Evolutionary conservation across 2,113 vertebrate species (phyloP).

Genomic region (Planiliza haematocheilus): DNA sequence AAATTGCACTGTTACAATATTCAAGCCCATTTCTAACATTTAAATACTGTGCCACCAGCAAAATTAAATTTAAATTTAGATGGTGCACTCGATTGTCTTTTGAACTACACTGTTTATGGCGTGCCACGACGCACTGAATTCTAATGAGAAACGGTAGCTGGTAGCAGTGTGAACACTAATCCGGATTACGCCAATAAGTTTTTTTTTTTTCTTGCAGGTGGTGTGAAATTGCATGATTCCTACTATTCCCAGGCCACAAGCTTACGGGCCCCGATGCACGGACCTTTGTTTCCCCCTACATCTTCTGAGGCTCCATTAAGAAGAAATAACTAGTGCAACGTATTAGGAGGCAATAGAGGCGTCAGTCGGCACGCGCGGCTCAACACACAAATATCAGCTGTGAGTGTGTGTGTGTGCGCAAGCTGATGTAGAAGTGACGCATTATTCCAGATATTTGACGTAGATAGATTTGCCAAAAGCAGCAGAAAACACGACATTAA

Average conservation of each 20-base stretch:
- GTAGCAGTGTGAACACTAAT: constrained; percentile 53
- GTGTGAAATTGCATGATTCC: constrained; percentile 66
- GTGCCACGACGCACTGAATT: constrained; percentile 28
- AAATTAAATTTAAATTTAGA: not conserved
- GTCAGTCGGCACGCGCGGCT: too few species aligned
- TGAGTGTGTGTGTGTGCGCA: too few species aligned
- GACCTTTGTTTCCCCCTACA: not conserved
- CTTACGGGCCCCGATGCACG: constrained; percentile 40
- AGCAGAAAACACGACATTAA: too few species aligned
- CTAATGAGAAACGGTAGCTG: constrained; percentile 44
- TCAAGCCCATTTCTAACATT: constrained; percentile 7
- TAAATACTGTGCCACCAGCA: not conserved
- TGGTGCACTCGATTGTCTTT: constrained; percentile 12
- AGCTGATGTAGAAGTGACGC: too few species aligned
- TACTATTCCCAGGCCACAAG: constrained; percentile 51
- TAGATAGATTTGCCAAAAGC: too few species aligned
- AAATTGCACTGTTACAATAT: too few species aligned
- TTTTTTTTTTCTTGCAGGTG: constrained; percentile 61
- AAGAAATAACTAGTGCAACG: too few species aligned
- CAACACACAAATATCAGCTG: too few species aligned
- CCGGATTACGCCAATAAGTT: constrained; percentile 66
- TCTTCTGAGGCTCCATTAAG: not conserved
- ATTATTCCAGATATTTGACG: too few species aligned
- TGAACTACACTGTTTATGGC: constrained; percentile 23
- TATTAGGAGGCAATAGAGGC: too few species aligned